phyloP scores from a whole-genome alignment of 1,140 invertebrate genomes.

The Eufriesea mexicana region DNA sequence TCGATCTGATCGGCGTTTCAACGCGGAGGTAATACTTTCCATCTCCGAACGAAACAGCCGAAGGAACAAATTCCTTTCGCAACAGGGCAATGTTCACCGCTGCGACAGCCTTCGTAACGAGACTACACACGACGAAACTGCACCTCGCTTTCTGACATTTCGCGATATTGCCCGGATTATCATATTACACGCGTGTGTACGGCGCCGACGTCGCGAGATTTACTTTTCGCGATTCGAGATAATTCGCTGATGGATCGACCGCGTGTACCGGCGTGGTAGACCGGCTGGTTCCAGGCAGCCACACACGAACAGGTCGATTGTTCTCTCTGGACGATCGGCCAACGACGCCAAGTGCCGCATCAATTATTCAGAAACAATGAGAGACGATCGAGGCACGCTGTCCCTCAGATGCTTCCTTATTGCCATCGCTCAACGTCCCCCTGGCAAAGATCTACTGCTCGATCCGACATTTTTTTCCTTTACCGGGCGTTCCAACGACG shows the following conservation, averaged over 20 bases:
- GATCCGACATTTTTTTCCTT: conserved; percentile 5
- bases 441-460: conserved; percentile 16
- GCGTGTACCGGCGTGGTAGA: not conserved
- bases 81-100: not conserved
- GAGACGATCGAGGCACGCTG: conserved; percentile 27
- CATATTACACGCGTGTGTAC: conserved; percentile 59
- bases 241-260: conserved; percentile 47
- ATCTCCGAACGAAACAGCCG: not conserved
- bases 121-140: conserved; percentile 31
- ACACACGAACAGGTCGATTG: conserved; percentile 49
- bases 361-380: conserved; percentile 76
- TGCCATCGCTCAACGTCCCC: conserved; percentile 51
- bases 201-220: conserved; percentile 39
- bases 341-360: conserved; percentile 51
- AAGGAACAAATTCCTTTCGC: conserved; percentile 38
- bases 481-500: not conserved
- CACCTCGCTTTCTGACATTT: conserved; percentile 50
- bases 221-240: conserved; percentile 59
- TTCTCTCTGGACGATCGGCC: conserved; percentile 31
- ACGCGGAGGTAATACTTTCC: too few relatives aligned
- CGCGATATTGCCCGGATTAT: conserved; percentile 58
- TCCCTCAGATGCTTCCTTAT: conserved; percentile 43
- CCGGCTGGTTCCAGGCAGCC: not conserved
- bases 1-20: not conserved
- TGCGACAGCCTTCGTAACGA: conserved; percentile 4